Evolutionary conservation across 2,797 vertebrate genomes (phyloP).

Genomic region (Hippoglossus hippoglossus): DNA sequence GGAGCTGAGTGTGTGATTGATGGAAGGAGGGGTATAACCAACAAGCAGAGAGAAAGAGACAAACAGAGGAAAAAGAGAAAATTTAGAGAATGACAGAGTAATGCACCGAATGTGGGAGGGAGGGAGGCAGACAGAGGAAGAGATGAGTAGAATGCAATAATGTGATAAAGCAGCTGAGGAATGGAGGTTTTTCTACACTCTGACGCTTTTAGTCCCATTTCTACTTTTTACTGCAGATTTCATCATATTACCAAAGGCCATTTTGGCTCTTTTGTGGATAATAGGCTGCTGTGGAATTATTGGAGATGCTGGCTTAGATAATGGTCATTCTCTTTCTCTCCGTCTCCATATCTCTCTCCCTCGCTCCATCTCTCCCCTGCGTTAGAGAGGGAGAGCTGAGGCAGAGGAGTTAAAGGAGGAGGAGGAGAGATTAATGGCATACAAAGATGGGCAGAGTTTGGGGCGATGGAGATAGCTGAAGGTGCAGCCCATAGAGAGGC

Average conservation of each 20-base stretch:
- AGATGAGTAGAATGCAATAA: conserved; percentile 81
- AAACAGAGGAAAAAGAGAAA: conserved; percentile 55
- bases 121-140: conserved; percentile 61
- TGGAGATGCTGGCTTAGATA: conserved; percentile 80
- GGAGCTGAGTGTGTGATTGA: conserved; percentile 53
- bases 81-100: conserved; percentile 67
- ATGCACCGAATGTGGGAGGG: conserved; percentile 66
- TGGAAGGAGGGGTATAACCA: conserved; percentile 54
- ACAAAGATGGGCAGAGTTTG: conserved; percentile 74
- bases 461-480: conserved; percentile 77
- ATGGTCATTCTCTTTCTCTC: conserved; percentile 74
- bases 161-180: conserved; percentile 81
- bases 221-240: conserved; percentile 83
- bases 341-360: conserved; percentile 27
- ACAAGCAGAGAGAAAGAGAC: conserved; percentile 49
- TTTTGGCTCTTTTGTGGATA: conserved; percentile 81
- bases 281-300: conserved; percentile 81
- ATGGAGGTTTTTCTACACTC: conserved; percentile 80
- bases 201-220: conserved; percentile 81
- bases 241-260: conserved; percentile 84
- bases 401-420: conserved; percentile 59
- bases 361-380: conserved; percentile 37
- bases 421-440: conserved; percentile 75
- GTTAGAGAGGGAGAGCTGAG: conserved; percentile 55
- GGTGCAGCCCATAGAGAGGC: conserved; percentile 56